These are phyloP conservation scores for Scrobipalpa atriplicella DNA, from an alignment of 2,888 invertebrate genomes.

Conservation along the genomic window DNA sequence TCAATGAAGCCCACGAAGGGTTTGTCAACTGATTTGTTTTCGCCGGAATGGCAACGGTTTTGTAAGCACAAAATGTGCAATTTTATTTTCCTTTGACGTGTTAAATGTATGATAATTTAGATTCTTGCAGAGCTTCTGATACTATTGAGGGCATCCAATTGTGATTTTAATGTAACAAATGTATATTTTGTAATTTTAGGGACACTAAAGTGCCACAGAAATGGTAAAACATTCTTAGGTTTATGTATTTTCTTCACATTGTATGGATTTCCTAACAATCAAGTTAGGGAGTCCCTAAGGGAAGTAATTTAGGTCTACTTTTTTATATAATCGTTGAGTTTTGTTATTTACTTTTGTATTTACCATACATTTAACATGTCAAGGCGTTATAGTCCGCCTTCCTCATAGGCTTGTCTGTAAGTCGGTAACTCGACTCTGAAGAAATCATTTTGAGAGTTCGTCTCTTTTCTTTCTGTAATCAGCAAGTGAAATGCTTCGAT, in stretches of 20 bases:
- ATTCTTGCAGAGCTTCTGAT: constrained; percentile 24
- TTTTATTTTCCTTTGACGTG: constrained; percentile 59
- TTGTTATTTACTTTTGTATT: constrained; percentile 31
- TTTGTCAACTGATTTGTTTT: constrained; percentile 54
- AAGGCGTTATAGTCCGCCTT: constrained; percentile 73
- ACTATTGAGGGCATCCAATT: neutral
- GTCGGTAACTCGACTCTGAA: constrained; percentile 60
- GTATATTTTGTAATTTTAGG: neutral
- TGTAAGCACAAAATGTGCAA: constrained; percentile 72
- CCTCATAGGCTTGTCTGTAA: constrained; percentile 74
- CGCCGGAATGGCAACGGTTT: constrained; percentile 54
- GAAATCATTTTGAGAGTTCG: constrained; percentile 63
- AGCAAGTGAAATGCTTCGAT: constrained; percentile 78
- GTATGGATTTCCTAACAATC: neutral
- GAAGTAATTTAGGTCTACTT: constrained; percentile 28
- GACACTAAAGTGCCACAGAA: constrained; percentile 5
- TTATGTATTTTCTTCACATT: neutral
- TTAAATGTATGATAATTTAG: constrained; percentile 65
- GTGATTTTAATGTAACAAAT: neutral
- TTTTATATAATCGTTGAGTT: constrained; percentile 34
- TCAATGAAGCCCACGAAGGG: constrained; percentile 57
- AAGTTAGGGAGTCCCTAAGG: neutral
- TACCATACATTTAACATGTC: constrained; percentile 61
- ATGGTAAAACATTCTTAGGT: neutral
- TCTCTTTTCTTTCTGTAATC: constrained; percentile 68